These are phyloP conservation scores for Ennomos erosarius DNA, from an alignment of 2,888 invertebrate species.

Conservation along the genomic window DNA sequence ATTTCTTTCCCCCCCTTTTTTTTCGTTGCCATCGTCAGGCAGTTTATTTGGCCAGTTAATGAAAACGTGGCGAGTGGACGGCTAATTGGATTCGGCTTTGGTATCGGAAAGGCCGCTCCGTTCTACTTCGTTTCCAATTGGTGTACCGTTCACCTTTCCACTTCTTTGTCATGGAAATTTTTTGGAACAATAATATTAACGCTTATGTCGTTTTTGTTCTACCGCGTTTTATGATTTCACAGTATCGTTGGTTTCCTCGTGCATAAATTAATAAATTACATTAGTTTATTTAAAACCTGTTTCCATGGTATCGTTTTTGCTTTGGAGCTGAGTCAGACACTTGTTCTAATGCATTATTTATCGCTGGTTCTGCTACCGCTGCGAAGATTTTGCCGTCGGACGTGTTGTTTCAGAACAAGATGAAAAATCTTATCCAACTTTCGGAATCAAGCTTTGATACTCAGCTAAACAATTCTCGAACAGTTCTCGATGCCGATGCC, in stretches of 20 bases:
- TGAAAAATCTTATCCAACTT: constrained; percentile 14
- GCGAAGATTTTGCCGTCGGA: constrained; percentile 3
- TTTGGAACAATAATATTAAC: constrained; percentile 37
- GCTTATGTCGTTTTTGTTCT: constrained; percentile 24
- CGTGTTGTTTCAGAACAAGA: constrained; percentile 6
- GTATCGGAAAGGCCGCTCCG: constrained; percentile 62
- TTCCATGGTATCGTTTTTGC: constrained; percentile 18
- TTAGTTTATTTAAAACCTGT: constrained; percentile 31
- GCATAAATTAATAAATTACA: constrained; percentile 34
- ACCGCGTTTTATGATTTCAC: constrained; percentile 39
- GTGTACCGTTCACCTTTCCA: constrained; percentile 61
- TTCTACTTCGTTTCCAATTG: constrained; percentile 51
- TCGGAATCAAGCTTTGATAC: constrained; percentile 22
- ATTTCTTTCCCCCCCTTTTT: constrained; percentile 46
- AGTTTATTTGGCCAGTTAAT: constrained; percentile 67
- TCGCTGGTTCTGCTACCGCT: constrained; percentile 31
- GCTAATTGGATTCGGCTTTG: constrained; percentile 80
- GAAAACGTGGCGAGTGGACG: constrained; percentile 67
- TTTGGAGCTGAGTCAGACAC: constrained; percentile 24
- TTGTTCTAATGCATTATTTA: constrained; percentile 32
- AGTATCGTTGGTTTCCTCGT: constrained; percentile 31
- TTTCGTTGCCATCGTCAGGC: constrained; percentile 47
- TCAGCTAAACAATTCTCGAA: constrained; percentile 20
- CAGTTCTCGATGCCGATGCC: constrained; percentile 23
- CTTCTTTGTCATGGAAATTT: constrained; percentile 58